Base-by-base conservation (phyloP, 1,140 invertebrate genomes). In the Camponotus floridanus region DNA sequence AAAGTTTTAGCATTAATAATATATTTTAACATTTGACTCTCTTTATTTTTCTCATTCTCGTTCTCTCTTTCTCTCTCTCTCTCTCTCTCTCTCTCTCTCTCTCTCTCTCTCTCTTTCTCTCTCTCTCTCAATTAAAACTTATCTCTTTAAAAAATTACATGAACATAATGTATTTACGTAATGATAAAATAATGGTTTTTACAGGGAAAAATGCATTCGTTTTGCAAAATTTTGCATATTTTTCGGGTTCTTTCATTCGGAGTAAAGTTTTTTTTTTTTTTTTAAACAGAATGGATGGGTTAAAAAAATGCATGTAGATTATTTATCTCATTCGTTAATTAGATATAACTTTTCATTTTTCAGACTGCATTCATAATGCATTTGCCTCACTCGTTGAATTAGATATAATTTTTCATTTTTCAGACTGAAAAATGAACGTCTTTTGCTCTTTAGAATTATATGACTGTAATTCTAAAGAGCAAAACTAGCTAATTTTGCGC, bases 261-360 rank as follows among this genome's bases (percentile, higher is more conserved):
- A 70, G n/a, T 31, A 39, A 8, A 61, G 39, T 45, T 71, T 45
- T 61, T 73, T 81, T 45, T 61, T 73, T 81, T 26, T n/a, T 57
- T 83, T 48, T 31, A 36, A 45, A 33, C 15, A 21, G 26, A 51
- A 79, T 59, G 51, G 57, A 8, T 70, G 31, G 36, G 57, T 80
- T 18, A 18, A 51, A 18, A 48, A 59, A 57, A 21, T 33, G 31
- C 48, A 13, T 42, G 33, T 5, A 18, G n/a, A 79, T 15, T 31
- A 18, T 21, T 80, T 15, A 15, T 51, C 18, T 70, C 13, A 26
- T 26, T 26, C 26, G 26, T 26, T 26, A 26, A 80, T 80, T 70
- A 55, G 36, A 26, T 39, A 57, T 55, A 68, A 33, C 62, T 70
- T 80, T 80, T 42, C 55, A 57, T 26, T 26, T 26, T 26, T 26